These are phyloP conservation scores for Lepidurus packardi DNA, from an alignment of 1,140 invertebrate species.

Conservation along the genomic window DNA sequence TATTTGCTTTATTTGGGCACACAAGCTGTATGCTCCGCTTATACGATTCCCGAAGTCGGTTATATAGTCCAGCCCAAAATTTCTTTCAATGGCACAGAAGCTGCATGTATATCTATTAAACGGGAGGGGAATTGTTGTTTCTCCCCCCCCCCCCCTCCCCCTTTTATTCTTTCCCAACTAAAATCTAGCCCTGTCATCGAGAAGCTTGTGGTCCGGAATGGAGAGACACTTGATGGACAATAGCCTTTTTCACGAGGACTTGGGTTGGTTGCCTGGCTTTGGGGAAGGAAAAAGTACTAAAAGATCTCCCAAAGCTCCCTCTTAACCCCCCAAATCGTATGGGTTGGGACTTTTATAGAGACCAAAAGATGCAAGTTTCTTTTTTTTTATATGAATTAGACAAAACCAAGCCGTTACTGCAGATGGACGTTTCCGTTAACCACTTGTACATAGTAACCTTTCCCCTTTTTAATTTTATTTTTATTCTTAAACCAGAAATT, in stretches of 20 bases:
- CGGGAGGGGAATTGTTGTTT: not conserved
- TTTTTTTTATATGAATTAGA: not conserved
- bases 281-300: not conserved
- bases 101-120: no score
- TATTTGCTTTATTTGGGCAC: conserved; percentile 10
- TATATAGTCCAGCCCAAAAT: not conserved
- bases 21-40: not conserved
- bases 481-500: no score
- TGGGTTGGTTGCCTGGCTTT: not conserved
- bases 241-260: conserved; percentile 14
- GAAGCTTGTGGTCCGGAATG: conserved; percentile 20
- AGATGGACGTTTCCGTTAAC: conserved; percentile 2
- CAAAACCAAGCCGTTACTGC: conserved; percentile 8
- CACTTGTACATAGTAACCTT: not conserved
- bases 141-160: no score
- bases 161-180: conserved; percentile 1
- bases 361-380: not conserved
- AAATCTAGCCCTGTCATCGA: conserved; percentile 17
- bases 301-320: not conserved
- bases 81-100: no score
- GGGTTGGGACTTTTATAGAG: not conserved
- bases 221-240: conserved; percentile 18
- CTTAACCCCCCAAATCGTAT: not conserved
- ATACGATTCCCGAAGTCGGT: not conserved
- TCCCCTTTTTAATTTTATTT: not conserved